Conservation (phyloP, 2,797 vertebrate species). For the Borostomias antarcticus region DNA sequence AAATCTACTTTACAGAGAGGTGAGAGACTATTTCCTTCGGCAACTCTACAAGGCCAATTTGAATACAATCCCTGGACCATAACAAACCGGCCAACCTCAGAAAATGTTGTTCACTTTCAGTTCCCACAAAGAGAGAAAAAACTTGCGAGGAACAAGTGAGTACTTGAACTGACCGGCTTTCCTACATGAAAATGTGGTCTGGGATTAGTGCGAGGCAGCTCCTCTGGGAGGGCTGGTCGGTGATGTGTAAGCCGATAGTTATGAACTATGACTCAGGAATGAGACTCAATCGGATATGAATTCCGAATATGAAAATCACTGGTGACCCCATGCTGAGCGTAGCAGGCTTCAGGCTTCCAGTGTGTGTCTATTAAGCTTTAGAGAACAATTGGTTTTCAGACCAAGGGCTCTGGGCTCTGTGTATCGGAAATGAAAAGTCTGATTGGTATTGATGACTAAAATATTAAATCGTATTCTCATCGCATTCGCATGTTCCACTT, state of each 20-base stretch:
- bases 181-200: neutral
- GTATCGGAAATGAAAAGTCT: constrained; percentile 29
- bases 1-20: neutral
- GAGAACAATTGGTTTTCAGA: neutral
- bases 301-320: neutral
- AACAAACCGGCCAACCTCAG: neutral
- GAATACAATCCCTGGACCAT: neutral
- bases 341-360: neutral
- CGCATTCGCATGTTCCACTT: too few species aligned
- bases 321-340: neutral
- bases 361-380: neutral
- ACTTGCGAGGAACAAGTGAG: constrained; percentile 8
- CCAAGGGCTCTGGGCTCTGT: neutral
- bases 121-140: neutral
- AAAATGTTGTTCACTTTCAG: neutral
- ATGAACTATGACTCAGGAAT: constrained; percentile 21
- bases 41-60: neutral
- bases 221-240: constrained; percentile 36
- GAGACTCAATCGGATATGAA: neutral
- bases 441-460: constrained; percentile 11
- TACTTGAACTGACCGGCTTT: neutral
- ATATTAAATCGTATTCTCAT: constrained; percentile 4
- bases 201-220: too few species aligned
- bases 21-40: neutral
- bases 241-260: constrained; percentile 46